A percentile compares a stretch with the other conserved stretches of the same genome.
Conservation (phyloP, 1,140 invertebrate species). For the Triops longicaudatus region DNA sequence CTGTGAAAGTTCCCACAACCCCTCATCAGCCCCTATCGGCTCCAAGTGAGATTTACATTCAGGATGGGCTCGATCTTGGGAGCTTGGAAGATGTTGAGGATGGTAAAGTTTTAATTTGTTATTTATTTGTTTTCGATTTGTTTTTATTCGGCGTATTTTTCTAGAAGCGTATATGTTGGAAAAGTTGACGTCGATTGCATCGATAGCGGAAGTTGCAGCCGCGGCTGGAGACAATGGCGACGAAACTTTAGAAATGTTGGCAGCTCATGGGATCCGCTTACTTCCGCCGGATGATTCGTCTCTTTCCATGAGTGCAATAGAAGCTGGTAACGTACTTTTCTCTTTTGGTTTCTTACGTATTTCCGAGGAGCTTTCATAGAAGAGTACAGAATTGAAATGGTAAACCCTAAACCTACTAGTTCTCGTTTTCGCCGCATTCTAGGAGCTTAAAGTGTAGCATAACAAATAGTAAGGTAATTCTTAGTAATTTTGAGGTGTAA, state of each 20-base stretch:
- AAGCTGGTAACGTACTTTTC: slow-evolving; percentile 39
- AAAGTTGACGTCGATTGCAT: not conserved
- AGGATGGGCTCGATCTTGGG: slow-evolving; percentile 17
- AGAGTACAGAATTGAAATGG: too few relatives aligned
- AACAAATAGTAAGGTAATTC: too few relatives aligned
- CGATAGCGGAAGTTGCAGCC: slow-evolving; percentile 36
- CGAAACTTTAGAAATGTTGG: slow-evolving; percentile 54
- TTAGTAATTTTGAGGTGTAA: too few relatives aligned
- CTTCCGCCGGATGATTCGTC: slow-evolving; percentile 61
- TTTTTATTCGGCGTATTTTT: not conserved
- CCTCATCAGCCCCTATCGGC: not conserved
- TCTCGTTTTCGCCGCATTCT: too few relatives aligned
- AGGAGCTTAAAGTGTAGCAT: too few relatives aligned
- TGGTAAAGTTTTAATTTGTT: not conserved
- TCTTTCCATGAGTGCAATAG: slow-evolving; percentile 63
- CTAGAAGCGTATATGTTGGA: not conserved
- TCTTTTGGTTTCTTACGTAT: not conserved
- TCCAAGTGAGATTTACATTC: not conserved
- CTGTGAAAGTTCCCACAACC: not conserved
- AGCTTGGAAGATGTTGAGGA: not conserved
- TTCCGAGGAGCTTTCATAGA: too few relatives aligned
- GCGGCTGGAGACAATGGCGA: slow-evolving; percentile 32
- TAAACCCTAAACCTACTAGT: too few relatives aligned
- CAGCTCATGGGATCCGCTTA: slow-evolving; percentile 71
- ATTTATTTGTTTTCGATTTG: not conserved